Base-by-base conservation (phyloP, 2,888 invertebrate genomes). In the Diplazon laetatorius region DNA sequence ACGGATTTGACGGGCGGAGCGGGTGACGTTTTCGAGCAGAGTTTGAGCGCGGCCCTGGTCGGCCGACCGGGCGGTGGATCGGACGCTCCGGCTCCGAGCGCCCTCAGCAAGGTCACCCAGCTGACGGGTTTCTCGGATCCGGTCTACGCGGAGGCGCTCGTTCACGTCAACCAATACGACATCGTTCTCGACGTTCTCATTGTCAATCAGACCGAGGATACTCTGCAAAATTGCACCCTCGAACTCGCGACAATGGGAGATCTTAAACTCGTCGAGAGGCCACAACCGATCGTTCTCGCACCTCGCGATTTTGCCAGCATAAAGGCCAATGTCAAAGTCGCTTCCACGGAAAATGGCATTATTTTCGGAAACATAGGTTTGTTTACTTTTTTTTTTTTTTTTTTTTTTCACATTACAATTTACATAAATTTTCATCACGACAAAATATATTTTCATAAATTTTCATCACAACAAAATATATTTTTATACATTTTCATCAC, bases 81-180 rank as follows among this genome's bases (percentile, higher is more conserved):
- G 46, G 93, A 94, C 74, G 89, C 92, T 37, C 91, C 92, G n/a
- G 91, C 93, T 20, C 93, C 93, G 0, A 94, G 92, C 83, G 94
- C 94, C 84, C 88, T 95, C 16, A 94, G 94, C 80, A 95, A 95
- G 91, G 97, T 98, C 81, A 98, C 98, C 42, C 99, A 99, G 91
- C 93, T 99, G 87, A 99, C 99, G 2, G 99, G 99, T 12, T 99
- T 99, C 92, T 98, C 98, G 0, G 99, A 99, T 93, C 99, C 99
- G 0, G 99, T 99, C 78, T 99, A 99, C 91, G 98, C 99, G 0
- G 99, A 99, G 92, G 99, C 99, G n/a, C 97, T 99, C 89, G 99
- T 99, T 1, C 96, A 99, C 91, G 99, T 99, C 84, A 98, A 98
- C 92, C 98, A 98, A 91, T 99, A 98, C 92, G 99, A 99, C 91